Evolutionary conservation across 2,797 vertebrate genomes (phyloP), one percentile per base, ranked within the genome.

Genomic region (Silurus aristotelis): DNA sequence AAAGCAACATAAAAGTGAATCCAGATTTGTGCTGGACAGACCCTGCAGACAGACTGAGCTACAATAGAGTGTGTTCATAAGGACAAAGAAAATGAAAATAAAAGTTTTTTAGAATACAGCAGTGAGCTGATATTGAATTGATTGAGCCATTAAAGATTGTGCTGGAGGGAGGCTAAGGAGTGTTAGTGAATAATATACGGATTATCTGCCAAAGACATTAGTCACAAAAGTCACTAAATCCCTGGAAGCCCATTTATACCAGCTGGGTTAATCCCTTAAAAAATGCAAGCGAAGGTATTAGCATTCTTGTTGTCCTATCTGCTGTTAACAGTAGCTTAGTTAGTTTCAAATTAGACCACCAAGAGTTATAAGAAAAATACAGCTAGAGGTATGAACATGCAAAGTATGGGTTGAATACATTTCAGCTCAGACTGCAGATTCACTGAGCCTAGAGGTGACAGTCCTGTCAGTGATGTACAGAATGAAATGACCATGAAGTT

Each of bases 1-100:
- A n/a, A 79, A 76, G 67, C 60, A 78, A 83, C 80, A 85, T 87
- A 64, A 85, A 85, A 80, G 78, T 76, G 12, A 20, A 80, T 77
- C 55, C 22, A 61, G 25, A 64, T 78, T 82, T 83, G 22, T 75
- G 60, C 66, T 71, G 60, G 63, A 77, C 48, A 52, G 8, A 52
- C 1, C 19, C n/a, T 75, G 71, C 75, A 48, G 68, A 71, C 31
- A 79, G 64, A 5, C 75, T 27, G 22, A 19, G n/a, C 10, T n/a
- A 31, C n/a, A 46, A 43, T 25, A 22, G 38, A 46, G 64, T 63
- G 25, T 58, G 46, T 8, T 68, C 56, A 2, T 58, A 31, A 20
- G 17, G 25, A 31, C 27, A 43, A 7, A 67, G 64, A 27, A 67
- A 67, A 67, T 27, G 25, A 67, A 67, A 67, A 5, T 8, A 10